Evolutionary conservation across 1,140 invertebrate genomes (phyloP), one percentile per base, ranked within the genome.

Genomic region (Halotydeus destructor): DNA sequence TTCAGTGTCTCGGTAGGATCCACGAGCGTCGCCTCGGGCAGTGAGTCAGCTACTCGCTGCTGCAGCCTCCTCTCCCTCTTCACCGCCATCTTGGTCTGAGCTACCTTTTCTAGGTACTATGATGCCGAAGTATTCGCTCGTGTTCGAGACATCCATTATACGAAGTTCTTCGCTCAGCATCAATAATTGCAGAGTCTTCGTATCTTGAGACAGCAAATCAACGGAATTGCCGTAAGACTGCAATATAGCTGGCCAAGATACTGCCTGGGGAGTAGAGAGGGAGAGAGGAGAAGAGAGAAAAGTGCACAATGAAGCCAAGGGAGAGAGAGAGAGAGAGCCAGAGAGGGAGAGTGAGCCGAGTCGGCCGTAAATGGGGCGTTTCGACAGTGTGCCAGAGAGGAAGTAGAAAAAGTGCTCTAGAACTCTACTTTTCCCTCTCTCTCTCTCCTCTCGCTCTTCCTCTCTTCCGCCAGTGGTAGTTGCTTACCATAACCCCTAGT

Each of bases 241-340:
- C 3, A 54, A 36, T 32, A 54, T 54, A 1, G 52, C 45, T 19
- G 52, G 52, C 52, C 52, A 54, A 11, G 52, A 54, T n/a, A 54
- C 52, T 23, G 52, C 52, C 50, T 52, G 39, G n/a, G n/a, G n/a
- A 18, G 43, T 25, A 26, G 9, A 16, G 12, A 30, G 6, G 22
- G 16, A 5, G 27, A 8, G n/a, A 3, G 33, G 18, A 4, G 28
- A 36, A 8, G n/a, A 11, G 18, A 14, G 11, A 5, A 32, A 41
- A 22, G 3, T 3, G 37, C 12, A 3, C 2, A 3, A 38, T 25
- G 22, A 38, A 38, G 14, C 9, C 9, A 38, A 16, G 22, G 25
- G 8, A 8, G 12, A 35, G 9, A 35, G 19, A 14, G 18, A 35
- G 19, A 1, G 9, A n/a, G 19, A 19, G 11, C n/a, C 11, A 33